Percentiles rank a stretch among this genome's conserved stretches.
These are phyloP conservation scores for Teleopsis dalmanni DNA, from an alignment of 1,140 invertebrate species.

Conservation along the genomic window DNA sequence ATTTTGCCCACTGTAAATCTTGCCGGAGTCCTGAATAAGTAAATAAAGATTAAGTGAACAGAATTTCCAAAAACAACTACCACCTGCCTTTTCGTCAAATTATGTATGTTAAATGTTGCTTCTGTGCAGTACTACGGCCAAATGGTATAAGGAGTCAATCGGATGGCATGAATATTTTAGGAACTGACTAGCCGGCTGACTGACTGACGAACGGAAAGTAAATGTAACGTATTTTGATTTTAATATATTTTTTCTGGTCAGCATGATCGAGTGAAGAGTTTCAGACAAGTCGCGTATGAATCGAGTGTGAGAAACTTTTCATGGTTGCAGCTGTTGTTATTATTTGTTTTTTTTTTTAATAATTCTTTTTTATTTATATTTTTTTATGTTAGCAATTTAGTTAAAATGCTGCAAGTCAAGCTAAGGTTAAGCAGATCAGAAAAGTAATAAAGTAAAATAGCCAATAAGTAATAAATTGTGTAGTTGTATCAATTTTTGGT, in stretches of 20 bases:
- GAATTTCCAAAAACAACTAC: conserved; percentile 11
- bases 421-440: too few relatives aligned
- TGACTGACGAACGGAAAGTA: neutral
- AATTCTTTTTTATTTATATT: neutral
- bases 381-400: neutral
- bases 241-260: too few relatives aligned
- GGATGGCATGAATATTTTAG: neutral
- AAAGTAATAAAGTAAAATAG: too few relatives aligned
- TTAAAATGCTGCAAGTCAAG: neutral
- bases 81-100: conserved; percentile 15
- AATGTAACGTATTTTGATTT: too few relatives aligned
- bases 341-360: conserved; percentile 11
- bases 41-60: too few relatives aligned
- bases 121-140: conserved; percentile 7
- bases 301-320: conserved; percentile 18
- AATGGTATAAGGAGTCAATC: neutral
- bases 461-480: too few relatives aligned
- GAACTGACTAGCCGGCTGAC: neutral
- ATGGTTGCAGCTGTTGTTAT: conserved; percentile 17
- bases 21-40: too few relatives aligned
- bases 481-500: neutral
- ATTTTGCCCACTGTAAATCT: too few relatives aligned
- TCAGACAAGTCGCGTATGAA: neutral
- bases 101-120: too few relatives aligned
- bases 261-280: neutral